Evolutionary conservation across 2,888 invertebrate genomes (phyloP).

Genomic region (Pollenia angustigena): DNA sequence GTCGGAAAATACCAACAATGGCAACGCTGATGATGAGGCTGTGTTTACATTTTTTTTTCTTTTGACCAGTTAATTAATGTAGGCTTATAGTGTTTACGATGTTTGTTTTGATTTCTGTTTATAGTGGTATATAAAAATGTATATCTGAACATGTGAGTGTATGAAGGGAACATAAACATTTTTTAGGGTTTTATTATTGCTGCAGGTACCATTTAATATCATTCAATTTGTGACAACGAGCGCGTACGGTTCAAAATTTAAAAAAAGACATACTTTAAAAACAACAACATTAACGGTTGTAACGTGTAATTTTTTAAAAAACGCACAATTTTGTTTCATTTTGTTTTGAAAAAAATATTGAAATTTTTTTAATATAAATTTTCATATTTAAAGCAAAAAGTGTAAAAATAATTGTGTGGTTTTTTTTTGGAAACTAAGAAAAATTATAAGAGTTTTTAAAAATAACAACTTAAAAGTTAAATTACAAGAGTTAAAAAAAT

Average conservation of each 20-base stretch:
- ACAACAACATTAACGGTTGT: slow-evolving; percentile 14
- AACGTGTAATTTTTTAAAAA: background rate
- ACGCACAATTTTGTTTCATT: slow-evolving; percentile 71
- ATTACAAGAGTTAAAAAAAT: slow-evolving; percentile 44
- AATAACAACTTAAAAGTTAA: slow-evolving; percentile 1
- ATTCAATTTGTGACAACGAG: slow-evolving; percentile 78
- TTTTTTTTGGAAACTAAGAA: slow-evolving; percentile 66
- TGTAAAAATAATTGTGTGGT: slow-evolving; percentile 61
- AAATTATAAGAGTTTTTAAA: background rate
- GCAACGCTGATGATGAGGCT: background rate
- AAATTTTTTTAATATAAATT: slow-evolving; percentile 1
- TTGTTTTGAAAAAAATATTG: slow-evolving; percentile 27
- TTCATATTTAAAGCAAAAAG: slow-evolving; percentile 43
- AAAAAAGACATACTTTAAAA: slow-evolving; percentile 10
- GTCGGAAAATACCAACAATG: background rate
- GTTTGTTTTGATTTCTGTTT: slow-evolving; percentile 21
- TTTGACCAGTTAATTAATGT: slow-evolving; percentile 23
- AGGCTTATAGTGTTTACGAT: background rate
- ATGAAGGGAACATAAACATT: slow-evolving; percentile 45
- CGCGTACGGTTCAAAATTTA: slow-evolving; percentile 75
- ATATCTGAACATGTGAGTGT: background rate
- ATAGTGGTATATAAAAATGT: background rate
- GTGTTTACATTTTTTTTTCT: slow-evolving; percentile 3
- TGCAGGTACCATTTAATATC: slow-evolving; percentile 74
- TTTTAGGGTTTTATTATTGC: slow-evolving; percentile 36